These are phyloP conservation scores for Otocyon megalotis DNA, from an alignment of 2,113 vertebrate genomes.

Conservation along the genomic window DNA sequence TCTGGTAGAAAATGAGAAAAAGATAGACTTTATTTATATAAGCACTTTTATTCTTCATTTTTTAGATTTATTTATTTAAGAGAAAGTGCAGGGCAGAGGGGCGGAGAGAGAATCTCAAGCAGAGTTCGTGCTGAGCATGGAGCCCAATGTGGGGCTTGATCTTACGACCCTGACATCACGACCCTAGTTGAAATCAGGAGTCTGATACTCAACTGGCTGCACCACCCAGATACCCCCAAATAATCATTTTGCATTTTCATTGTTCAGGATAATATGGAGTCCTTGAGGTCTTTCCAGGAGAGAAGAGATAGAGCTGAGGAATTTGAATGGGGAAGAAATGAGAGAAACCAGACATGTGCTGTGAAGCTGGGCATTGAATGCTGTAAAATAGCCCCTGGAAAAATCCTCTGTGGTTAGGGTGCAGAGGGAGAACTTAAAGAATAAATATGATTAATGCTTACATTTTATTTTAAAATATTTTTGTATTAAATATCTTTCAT, in stretches of 20 bases:
- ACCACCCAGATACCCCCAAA: not conserved
- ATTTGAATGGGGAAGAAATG: accelerated
- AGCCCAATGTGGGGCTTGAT: too few species aligned
- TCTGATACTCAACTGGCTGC: not conserved
- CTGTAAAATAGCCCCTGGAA: not conserved
- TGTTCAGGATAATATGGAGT: not conserved
- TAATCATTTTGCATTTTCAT: not conserved
- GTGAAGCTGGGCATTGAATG: not conserved
- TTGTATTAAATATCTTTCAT: not conserved
- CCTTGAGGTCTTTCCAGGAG: not conserved
- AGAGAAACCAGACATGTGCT: not conserved
- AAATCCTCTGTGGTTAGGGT: not conserved
- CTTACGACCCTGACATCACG: too few species aligned
- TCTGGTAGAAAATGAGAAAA: not conserved
- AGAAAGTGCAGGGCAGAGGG: too few species aligned
- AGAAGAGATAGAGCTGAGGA: not conserved
- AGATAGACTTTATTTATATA: not conserved
- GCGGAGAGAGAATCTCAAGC: too few species aligned
- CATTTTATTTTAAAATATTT: not conserved
- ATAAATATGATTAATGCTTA: not conserved
- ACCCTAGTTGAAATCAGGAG: too few species aligned
- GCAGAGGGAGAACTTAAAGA: not conserved
- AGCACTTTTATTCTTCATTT: too few species aligned
- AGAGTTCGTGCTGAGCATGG: too few species aligned
- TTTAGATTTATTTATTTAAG: too few species aligned